phyloP scores from a whole-genome alignment of 2,888 invertebrate species.

The Aromia moschata region DNA sequence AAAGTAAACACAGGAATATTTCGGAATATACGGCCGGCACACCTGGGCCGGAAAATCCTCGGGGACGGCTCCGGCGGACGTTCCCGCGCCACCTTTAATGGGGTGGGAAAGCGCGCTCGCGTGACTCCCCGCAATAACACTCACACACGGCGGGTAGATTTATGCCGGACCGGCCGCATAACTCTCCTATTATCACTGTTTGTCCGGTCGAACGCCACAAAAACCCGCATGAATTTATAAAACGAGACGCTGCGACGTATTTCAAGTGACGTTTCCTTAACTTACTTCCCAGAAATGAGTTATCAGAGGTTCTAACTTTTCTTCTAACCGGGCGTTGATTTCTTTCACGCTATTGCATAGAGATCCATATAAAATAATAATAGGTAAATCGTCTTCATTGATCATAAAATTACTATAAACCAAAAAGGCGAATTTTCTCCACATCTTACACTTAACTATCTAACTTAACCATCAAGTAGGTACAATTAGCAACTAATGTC shows the following conservation, averaged over 20 bases:
- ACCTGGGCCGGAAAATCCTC: background rate
- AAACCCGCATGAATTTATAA: slow-evolving; percentile 52
- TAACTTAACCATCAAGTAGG: too few relatives aligned
- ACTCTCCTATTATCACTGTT: slow-evolving; percentile 61
- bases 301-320: slow-evolving; percentile 19
- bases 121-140: slow-evolving; percentile 58
- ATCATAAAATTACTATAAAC: too few relatives aligned
- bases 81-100: slow-evolving; percentile 20
- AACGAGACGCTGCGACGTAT: slow-evolving; percentile 25
- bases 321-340: slow-evolving; percentile 16
- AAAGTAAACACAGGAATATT: background rate
- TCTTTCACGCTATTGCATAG: background rate
- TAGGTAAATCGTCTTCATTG: too few relatives aligned
- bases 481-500: too few relatives aligned
- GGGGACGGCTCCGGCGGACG: slow-evolving; percentile 26
- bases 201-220: slow-evolving; percentile 57
- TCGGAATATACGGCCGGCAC: background rate
- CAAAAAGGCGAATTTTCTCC: too few relatives aligned
- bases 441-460: too few relatives aligned
- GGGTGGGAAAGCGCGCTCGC: slow-evolving; percentile 42
- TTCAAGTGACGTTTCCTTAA: slow-evolving; percentile 28
- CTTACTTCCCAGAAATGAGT: slow-evolving; percentile 25
- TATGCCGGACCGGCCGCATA: slow-evolving; percentile 56
- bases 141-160: slow-evolving; percentile 59
- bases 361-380: too few relatives aligned